Evolutionary conservation across 2,113 vertebrate genomes (phyloP).

Genomic region (Dasypus novemcinctus): DNA sequence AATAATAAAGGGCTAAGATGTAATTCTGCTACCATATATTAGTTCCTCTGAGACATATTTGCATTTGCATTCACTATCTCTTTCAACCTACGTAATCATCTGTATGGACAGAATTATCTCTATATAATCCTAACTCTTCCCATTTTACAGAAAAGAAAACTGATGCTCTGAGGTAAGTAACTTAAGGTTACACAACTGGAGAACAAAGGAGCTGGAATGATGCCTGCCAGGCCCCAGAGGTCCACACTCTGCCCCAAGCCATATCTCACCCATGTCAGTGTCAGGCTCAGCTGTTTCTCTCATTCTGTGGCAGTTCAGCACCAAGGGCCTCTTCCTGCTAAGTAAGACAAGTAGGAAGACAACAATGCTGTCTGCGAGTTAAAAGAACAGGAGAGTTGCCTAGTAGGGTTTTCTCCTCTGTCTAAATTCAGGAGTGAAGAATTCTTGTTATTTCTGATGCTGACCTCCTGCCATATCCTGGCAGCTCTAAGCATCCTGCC

Average conservation of each 20-base stretch:
- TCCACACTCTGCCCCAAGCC: neutral
- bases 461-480: constrained; percentile 55
- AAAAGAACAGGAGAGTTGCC: constrained; percentile 31
- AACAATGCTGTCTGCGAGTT: neutral
- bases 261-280: neutral
- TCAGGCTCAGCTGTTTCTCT: neutral
- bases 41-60: neutral
- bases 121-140: neutral
- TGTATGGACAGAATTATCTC: neutral
- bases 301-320: neutral
- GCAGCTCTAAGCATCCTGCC: constrained; percentile 56
- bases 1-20: constrained; percentile 28
- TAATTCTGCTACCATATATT: neutral
- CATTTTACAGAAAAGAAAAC: constrained; percentile 41
- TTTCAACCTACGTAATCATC: neutral
- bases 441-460: constrained; percentile 49
- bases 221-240: neutral
- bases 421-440: constrained; percentile 25
- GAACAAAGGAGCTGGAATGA: neutral
- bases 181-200: neutral
- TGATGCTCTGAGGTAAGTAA: neutral
- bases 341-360: neutral
- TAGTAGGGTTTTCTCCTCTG: constrained; percentile 10
- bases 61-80: neutral
- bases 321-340: neutral